Percentiles rank a stretch among this genome's conserved stretches.
These are phyloP conservation scores for Hystrix cristata DNA, from an alignment of 2,113 vertebrate species.

Conservation along the genomic window DNA sequence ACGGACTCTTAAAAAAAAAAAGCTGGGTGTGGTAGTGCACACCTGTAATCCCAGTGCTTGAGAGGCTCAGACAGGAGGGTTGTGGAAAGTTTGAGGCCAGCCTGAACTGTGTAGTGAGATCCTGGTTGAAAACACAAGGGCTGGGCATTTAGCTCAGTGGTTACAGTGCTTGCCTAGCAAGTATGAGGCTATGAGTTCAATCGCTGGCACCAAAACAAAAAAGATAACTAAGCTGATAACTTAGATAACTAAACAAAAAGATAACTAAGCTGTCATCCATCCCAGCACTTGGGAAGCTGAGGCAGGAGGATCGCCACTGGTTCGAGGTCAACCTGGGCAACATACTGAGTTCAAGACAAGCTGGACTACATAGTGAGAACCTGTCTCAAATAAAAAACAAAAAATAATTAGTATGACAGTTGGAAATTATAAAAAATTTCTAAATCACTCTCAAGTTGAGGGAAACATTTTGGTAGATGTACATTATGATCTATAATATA, in stretches of 20 bases:
- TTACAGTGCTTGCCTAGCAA: too few species aligned
- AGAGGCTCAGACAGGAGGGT: not conserved
- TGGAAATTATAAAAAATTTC: constrained; percentile 48
- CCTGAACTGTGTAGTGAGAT: not conserved
- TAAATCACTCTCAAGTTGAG: constrained; percentile 11
- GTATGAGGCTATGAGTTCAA: too few species aligned
- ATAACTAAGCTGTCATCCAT: not conserved
- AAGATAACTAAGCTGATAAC: too few species aligned
- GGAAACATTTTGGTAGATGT: not conserved
- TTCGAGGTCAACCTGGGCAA: not conserved
- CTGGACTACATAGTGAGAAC: not conserved
- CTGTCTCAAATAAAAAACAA: not conserved
- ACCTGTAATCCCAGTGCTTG: not conserved
- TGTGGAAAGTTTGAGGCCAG: not conserved
- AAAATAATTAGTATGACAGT: not conserved
- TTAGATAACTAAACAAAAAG: too few species aligned
- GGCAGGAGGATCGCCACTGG: not conserved
- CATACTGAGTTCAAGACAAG: too few species aligned
- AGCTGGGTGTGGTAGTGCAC: not conserved
- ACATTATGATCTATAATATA: not conserved
- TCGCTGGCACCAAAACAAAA: too few species aligned
- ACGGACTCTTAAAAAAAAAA: not conserved
- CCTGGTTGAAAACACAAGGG: too few species aligned
- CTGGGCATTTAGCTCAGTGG: too few species aligned
- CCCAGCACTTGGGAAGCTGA: not conserved